Conservation (phyloP, 2,797 vertebrate genomes). For the Acrossocheilus fasciatus region DNA sequence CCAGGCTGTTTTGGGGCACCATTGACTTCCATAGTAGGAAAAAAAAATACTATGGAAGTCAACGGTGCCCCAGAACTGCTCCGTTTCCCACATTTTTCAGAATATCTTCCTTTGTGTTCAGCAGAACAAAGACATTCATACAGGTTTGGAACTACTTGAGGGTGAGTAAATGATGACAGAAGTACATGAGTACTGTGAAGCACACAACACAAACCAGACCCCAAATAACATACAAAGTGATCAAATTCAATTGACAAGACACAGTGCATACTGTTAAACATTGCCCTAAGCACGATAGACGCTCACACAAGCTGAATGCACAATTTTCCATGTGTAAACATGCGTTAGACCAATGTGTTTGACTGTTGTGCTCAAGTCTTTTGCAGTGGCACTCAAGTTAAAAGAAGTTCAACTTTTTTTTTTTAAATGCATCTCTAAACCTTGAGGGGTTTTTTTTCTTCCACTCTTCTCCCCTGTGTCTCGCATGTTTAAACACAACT, state of each 20-base stretch:
- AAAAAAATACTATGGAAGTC: too few relatives aligned
- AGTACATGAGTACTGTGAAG: constrained; percentile 8
- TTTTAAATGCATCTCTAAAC: neutral
- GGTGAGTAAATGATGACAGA: too few relatives aligned
- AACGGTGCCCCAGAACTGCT: too few relatives aligned
- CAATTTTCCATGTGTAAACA: neutral
- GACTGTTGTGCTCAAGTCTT: neutral
- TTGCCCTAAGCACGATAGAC: neutral
- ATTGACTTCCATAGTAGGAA: too few relatives aligned
- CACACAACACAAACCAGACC: constrained; percentile 14
- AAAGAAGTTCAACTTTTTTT: neutral
- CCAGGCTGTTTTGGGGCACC: too few relatives aligned
- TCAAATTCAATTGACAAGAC: neutral
- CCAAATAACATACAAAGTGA: constrained; percentile 6
- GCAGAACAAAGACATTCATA: too few relatives aligned
- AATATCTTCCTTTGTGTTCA: too few relatives aligned
- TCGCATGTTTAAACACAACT: neutral
- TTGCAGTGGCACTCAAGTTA: neutral
- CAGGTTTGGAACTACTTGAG: too few relatives aligned
- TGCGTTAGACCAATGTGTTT: neutral
- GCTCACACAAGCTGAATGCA: neutral
- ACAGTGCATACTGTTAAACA: neutral
- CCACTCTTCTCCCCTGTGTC: neutral
- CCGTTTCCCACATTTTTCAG: too few relatives aligned
- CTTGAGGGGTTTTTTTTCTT: neutral